Percentiles rank a stretch among this genome's conserved stretches.
Evolutionary conservation across 1,140 invertebrate species (phyloP).

Genomic region (Micrasema minimum): DNA sequence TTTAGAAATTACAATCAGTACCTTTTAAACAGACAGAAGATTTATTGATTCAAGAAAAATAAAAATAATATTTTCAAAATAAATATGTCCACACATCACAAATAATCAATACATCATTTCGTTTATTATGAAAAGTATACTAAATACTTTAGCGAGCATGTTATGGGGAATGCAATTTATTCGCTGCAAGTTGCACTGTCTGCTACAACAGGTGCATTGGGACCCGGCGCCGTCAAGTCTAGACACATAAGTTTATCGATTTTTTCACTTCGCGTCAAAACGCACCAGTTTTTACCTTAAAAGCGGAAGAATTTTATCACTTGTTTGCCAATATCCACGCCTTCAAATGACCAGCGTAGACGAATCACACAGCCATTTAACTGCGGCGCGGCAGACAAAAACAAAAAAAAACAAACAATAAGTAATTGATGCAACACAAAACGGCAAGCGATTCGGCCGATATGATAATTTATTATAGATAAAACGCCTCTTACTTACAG

Average conservation of each 20-base stretch:
- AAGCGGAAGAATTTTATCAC: too few relatives aligned
- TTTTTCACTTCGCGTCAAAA: not conserved
- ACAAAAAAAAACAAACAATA: conserved; percentile 34
- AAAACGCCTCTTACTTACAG: conserved; percentile 21
- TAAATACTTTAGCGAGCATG: too few relatives aligned
- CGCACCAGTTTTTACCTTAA: too few relatives aligned
- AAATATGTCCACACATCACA: too few relatives aligned
- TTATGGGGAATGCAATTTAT: too few relatives aligned
- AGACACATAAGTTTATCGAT: conserved; percentile 40
- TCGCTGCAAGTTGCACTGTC: not conserved
- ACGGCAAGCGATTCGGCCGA: not conserved
- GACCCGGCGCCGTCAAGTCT: conserved; percentile 34
- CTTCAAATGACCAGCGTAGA: not conserved
- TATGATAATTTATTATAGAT: not conserved
- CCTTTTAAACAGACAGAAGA: too few relatives aligned
- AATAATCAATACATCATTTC: too few relatives aligned
- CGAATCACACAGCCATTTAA: not conserved
- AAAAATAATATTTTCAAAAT: too few relatives aligned
- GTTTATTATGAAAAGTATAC: too few relatives aligned
- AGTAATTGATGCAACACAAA: conserved; percentile 11
- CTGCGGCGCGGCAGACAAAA: conserved; percentile 11
- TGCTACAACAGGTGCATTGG: conserved; percentile 37
- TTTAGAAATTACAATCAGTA: too few relatives aligned
- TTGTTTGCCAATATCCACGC: conserved; percentile 1
- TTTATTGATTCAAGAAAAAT: too few relatives aligned